These are phyloP conservation scores for Myiagra hebetior DNA, from an alignment of 2,113 vertebrate genomes.

Conservation along the genomic window DNA sequence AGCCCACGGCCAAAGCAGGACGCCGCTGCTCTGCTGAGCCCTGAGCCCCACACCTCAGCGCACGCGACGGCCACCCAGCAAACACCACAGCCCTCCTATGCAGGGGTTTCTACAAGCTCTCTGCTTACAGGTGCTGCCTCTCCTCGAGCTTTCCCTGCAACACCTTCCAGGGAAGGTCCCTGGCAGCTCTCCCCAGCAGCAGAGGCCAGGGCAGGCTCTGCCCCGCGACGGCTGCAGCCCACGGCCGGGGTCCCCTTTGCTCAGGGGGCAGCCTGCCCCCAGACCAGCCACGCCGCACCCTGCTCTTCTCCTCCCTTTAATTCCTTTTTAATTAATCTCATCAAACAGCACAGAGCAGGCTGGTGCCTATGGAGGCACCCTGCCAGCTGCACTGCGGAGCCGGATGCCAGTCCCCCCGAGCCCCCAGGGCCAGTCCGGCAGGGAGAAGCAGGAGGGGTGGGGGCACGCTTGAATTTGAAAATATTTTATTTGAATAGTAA, in stretches of 20 bases:
- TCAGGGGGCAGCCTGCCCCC: background rate
- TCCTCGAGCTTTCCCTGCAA: background rate
- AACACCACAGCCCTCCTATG: background rate
- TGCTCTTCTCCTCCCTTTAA: background rate
- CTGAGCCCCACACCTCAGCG: accelerated
- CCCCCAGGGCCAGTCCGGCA: background rate
- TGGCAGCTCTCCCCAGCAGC: background rate
- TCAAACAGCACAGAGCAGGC: background rate
- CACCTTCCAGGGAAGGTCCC: background rate
- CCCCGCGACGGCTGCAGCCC: accelerated
- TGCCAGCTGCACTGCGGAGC: background rate
- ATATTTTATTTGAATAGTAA: conserved; percentile 97
- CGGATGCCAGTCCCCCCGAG: background rate
- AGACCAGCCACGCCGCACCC: accelerated
- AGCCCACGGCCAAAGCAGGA: accelerated
- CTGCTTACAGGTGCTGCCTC: background rate
- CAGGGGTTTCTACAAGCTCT: background rate
- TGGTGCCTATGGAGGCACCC: background rate
- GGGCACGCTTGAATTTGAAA: conserved; percentile 84
- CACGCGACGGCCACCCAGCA: background rate
- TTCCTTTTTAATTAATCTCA: background rate
- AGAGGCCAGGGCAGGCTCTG: background rate
- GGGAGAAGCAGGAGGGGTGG: background rate
- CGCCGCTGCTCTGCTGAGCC: background rate
- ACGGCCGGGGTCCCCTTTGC: background rate